Evolutionary conservation across 2,888 invertebrate species (phyloP), one percentile per base, ranked within the genome.

Genomic region (Apodemia hepburni): DNA sequence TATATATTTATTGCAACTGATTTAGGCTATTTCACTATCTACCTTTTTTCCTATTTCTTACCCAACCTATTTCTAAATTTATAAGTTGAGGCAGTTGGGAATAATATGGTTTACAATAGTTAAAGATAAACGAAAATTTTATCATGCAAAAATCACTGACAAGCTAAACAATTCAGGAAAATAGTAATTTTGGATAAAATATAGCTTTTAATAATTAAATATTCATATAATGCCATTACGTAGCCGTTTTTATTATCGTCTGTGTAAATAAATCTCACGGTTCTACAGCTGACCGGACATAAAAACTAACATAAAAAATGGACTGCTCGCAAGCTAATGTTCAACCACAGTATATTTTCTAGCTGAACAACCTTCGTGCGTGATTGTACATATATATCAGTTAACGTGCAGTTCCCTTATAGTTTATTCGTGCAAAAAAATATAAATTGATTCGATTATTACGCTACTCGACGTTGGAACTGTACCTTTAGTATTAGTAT

Each of bases 361-460:
- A 54, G 27, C 27, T 54, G 54, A 54, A 54, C 9, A 15, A 54
- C 35, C 33, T 51, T 27, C 54, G 22, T 6, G 27, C 17, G 12
- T 51, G 63, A 63, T 60, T 62, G 69, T 69, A 69, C 59, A 62
- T 63, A 64, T 42, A 42, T 64, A 66, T 65, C 61, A 49, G 65
- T 64, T 67, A 68, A 64, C 65, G 65, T 67, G 57, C 58, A 67
- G 66, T 69, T 71, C 66, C 66, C 68, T 66, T 66, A 69, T 66
- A 70, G 70, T 69, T 69, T 67, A 67, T 69, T 70, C 70, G 69
- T 67, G 69, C 68, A 71, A 70, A 68, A 54, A 71, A 70, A 71
- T 70, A 69, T 71, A 69, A 68, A 71, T 71, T 71, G 68, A 71
- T 71, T 70, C 69, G 67, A 71, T 71, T 71, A 71, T 42, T 71